Percentiles rank a stretch among this genome's conserved stretches.
phyloP scores from a whole-genome alignment of 2,113 vertebrate genomes.

The Heteronetta atricapilla region DNA sequence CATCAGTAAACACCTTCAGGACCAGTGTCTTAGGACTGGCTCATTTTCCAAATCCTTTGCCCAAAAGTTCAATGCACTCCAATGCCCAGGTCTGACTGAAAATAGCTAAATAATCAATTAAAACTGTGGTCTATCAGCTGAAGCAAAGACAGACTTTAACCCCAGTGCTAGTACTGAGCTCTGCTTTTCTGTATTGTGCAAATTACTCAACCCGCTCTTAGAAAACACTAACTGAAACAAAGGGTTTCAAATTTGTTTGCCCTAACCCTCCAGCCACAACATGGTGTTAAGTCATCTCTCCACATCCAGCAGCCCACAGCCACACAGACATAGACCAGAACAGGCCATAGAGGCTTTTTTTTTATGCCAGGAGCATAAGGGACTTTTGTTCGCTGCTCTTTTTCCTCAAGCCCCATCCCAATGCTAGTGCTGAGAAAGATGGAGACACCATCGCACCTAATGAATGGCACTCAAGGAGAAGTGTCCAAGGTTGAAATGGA shows the following conservation, averaged over 20 bases:
- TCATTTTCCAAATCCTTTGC: conserved; percentile 18
- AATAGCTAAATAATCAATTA: neutral
- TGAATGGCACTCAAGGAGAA: neutral
- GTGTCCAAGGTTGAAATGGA: neutral
- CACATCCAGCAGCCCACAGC: neutral
- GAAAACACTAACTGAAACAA: neutral
- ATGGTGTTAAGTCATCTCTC: neutral
- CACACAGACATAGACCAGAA: neutral
- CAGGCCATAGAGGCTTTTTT: neutral
- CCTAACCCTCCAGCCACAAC: neutral
- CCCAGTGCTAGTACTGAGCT: neutral
- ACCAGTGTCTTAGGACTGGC: conserved; percentile 9
- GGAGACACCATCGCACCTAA: neutral
- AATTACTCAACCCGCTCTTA: neutral
- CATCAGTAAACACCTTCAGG: conserved; percentile 23
- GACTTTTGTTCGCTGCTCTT: neutral
- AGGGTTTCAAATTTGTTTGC: neutral
- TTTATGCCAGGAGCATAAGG: neutral
- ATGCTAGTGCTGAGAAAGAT: neutral
- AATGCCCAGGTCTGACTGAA: neutral
- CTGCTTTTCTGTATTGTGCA: neutral
- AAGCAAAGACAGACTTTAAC: neutral
- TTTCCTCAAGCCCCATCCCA: neutral
- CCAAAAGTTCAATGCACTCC: conserved; percentile 3
- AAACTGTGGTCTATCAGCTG: neutral